Conservation (phyloP, 2,888 invertebrate genomes). For the Clunio marinus region DNA sequence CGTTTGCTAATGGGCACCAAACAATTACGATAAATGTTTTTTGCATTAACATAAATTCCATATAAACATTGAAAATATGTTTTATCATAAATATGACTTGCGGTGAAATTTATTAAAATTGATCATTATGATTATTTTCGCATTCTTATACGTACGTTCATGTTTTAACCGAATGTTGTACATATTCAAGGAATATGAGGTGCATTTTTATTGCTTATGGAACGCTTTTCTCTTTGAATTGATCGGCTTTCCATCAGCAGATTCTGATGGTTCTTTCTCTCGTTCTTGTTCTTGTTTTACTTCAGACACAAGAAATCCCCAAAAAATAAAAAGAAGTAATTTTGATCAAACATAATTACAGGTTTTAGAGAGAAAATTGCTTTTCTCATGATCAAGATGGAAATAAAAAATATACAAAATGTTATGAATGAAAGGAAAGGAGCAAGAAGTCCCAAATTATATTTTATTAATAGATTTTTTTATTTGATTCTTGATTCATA, state of each 20-base stretch:
- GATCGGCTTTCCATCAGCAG: background rate
- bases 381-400: background rate
- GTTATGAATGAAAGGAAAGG: background rate
- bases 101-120: constrained; percentile 14
- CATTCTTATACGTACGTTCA: background rate
- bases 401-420: too few relatives aligned
- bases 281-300: too few relatives aligned
- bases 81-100: background rate
- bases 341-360: constrained; percentile 15
- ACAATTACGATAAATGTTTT: constrained; percentile 33
- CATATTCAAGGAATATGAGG: background rate
- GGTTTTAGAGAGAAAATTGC: constrained; percentile 15
- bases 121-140: constrained; percentile 17
- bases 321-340: background rate
- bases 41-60: constrained; percentile 32
- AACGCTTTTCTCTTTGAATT: background rate
- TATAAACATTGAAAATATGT: background rate
- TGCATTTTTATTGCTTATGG: background rate
- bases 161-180: too few relatives aligned
- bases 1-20: constrained; percentile 11
- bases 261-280: background rate
- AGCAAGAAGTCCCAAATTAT: background rate
- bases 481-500: background rate
- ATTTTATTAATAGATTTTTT: constrained; percentile 13
- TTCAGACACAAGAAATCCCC: background rate